Base-by-base conservation (phyloP, 1,140 invertebrate species). In the Drosophila pallidifrons region DNA sequence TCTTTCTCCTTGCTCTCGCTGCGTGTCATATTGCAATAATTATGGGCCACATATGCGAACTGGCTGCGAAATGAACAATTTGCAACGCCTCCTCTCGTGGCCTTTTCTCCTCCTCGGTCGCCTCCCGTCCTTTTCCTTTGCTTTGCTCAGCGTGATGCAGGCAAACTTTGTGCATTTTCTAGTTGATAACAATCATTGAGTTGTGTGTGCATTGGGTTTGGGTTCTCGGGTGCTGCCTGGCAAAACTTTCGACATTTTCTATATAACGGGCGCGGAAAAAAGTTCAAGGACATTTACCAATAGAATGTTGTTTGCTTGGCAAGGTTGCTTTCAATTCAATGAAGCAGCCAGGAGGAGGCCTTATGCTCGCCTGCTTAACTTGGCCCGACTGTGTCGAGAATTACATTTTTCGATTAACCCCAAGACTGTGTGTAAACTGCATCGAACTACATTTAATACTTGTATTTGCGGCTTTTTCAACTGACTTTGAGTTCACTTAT, bases 401-500 rank as follows among this genome's bases (percentile, higher is more conserved):
- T 83, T 87, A 85, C 80, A 81, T 83, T 88, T 89, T 89, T 88
- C 83, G 83, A 89, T 88, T 89, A 88, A 88, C 80, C 51, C 66
- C 69, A 10, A 13, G 32, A 15, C 77, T 80, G 63, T 38, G 3
- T 88, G 73, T 77, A 80, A 87, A 82, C 73, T 65, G 83, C 68
- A 78, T 61, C 55, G 82, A 32, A 73, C 68, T 63, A 68, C 80
- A 78, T 88, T 75, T 75, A 81, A 87, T 88, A 82, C 32, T 41
- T 11, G 16, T 55, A 38, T 38, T 68, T 67, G 83, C 70, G 65
- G 68, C 6, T 16, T 57, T 15, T 16, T 10, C 5, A 49, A 11
- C 16, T 1, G 10, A 25, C 10, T 25, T 4, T 13, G 10, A 6
- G 6, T 49, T 30, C 35, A 32, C 41, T 43, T 11, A 7, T 25